Percentiles rank a stretch among this genome's conserved stretches.
Conservation (phyloP, 2,797 vertebrate species). For the Apodemus agrarius region DNA sequence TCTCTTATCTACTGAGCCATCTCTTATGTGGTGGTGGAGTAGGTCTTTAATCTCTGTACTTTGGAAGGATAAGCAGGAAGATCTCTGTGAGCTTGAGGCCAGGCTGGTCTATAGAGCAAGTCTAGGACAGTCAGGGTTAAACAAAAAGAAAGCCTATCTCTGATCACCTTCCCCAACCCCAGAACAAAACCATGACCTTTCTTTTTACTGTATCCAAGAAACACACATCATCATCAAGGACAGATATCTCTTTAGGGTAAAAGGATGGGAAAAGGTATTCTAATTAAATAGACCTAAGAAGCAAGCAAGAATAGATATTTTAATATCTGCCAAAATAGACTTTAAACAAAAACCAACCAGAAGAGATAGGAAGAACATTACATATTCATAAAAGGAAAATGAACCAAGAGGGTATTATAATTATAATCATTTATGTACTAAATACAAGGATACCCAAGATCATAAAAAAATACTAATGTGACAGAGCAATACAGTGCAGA, state of each 20-base stretch:
- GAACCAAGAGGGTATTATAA: neutral
- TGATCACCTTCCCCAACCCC: too few relatives aligned
- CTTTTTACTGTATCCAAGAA: neutral
- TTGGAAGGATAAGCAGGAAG: too few relatives aligned
- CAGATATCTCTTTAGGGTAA: neutral
- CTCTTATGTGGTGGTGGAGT: neutral
- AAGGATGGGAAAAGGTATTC: neutral
- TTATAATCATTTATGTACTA: too few relatives aligned
- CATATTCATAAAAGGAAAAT: neutral
- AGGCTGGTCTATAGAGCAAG: too few relatives aligned
- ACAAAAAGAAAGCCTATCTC: neutral
- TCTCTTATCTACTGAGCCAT: neutral
- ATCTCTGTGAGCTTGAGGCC: too few relatives aligned
- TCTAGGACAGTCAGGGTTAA: neutral
- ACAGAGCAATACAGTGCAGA: neutral
- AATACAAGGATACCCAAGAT: too few relatives aligned
- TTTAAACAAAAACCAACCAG: neutral
- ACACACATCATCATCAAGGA: neutral
- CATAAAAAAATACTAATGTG: neutral
- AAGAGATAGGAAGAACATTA: neutral
- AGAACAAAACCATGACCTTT: neutral
- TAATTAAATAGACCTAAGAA: neutral
- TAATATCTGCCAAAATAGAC: neutral
- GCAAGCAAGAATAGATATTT: neutral
- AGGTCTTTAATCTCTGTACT: too few relatives aligned